Base-by-base conservation (phyloP, 2,797 vertebrate species). In the Acanthis flammea region DNA sequence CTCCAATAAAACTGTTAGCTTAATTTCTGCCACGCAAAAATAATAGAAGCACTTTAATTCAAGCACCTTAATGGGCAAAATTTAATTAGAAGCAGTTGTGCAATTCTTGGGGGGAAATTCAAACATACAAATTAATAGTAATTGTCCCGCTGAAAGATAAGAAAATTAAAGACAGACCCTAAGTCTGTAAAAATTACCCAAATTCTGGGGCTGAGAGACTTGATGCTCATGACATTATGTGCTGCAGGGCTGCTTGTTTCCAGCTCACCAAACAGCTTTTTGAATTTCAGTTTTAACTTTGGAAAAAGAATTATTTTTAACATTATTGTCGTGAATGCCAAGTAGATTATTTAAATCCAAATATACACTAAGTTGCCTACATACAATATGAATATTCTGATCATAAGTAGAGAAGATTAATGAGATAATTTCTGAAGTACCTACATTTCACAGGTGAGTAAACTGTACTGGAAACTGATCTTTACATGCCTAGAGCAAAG, bases 71-170 rank as follows among this genome's bases (percentile, higher is more conserved):
- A 83, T 3, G 24, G 55, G 57, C 33, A 84, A 72, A 93, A 95
- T 96, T 94, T 96, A 91, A 94, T 96, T 96, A 93, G 93, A 94
- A 97, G 90, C 17, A 96, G 84, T 76, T 86, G 33, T 50, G 90
- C 60, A 97, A 83, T 91, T 89, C 83, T 90, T 60, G 54, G 48
- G 93, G 77, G 41, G 54, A 91, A 94, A 95, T 81, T 85, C n/a
- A 61, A 73, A 55, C 94, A 87, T 74, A 66, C 24, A 86, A 96
- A 96, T 90, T 66, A 78, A 79, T 72, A 54, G 45, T 31, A 84
- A 85, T 66, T 88, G 75, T 58, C 41, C 33, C 90, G 70, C 80
- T 87, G 75, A 95, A 94, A 94, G 63, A 73, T 82, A 95, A 47
- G 73, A 73, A 94, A 84, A 91, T 23, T 53, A 79, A 93, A 95